Evolutionary conservation across 2,888 invertebrate genomes (phyloP).

Genomic region (Reticulitermes lucifugus): DNA sequence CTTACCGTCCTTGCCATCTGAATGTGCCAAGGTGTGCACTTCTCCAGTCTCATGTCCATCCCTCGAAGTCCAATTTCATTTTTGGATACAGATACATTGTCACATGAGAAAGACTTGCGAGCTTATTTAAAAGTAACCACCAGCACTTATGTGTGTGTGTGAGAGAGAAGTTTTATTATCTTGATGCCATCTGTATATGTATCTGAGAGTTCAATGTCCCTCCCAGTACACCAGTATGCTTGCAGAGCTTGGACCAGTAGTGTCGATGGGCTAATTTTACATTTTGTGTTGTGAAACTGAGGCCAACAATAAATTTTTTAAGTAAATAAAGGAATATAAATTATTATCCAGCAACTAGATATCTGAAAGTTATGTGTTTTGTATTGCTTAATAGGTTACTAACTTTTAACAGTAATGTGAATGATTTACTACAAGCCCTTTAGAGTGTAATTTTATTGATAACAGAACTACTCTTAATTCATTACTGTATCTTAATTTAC

Average conservation of each 20-base stretch:
- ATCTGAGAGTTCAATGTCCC: not conserved
- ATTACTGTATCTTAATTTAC: not conserved
- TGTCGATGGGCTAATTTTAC: not conserved
- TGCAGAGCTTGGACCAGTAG: not conserved
- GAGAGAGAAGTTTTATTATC: not conserved
- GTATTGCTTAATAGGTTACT: not conserved
- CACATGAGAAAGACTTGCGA: not conserved
- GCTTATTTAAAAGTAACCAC: slow-evolving; percentile 1
- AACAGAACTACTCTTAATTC: not conserved
- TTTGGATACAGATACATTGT: not conserved
- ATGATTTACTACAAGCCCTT: not conserved
- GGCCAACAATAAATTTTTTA: not conserved
- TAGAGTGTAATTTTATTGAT: not conserved
- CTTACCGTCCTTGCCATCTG: slow-evolving; percentile 39
- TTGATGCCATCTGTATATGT: not conserved
- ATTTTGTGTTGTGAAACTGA: not conserved
- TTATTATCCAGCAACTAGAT: not conserved
- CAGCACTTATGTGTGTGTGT: not conserved
- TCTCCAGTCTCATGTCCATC: not conserved
- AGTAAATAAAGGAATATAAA: not conserved
- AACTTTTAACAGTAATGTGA: not conserved
- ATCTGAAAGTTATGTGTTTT: not conserved
- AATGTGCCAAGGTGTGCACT: slow-evolving; percentile 12
- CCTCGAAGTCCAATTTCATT: not conserved
- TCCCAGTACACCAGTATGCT: not conserved